Evolutionary conservation across 2,113 vertebrate species (phyloP), one percentile per base, ranked within the genome.

Genomic region (Ranitomeya variabilis): DNA sequence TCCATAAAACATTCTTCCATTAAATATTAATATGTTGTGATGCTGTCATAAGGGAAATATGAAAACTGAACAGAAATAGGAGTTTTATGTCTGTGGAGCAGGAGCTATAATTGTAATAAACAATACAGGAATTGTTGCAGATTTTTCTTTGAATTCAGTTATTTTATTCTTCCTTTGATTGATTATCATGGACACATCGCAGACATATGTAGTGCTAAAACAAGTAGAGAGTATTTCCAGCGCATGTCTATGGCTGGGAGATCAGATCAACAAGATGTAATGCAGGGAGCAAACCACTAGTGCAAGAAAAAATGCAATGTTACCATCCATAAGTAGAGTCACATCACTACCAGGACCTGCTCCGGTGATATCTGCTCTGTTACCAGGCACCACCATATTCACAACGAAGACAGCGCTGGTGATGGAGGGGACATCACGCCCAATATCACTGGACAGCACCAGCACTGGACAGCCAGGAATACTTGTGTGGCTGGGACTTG

Each of bases 11-110:
- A 26, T 15, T n/a, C n/a, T 23, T 14, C 26, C 67, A 69, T 26
- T 26, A 69, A 69, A 69, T 69, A 69, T 69, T 69, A 69, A 69
- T 69, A 69, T 23, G 67, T 69, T 69, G 26, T 69, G 23, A 69
- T 13, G 23, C 67, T 69, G 18, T 69, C 67, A 26, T 69, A 69
- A 69, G n/a, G 11, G 11, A 26, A 69, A 26, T 69, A 69, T 69
- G 3, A 26, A 14, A 69, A 69, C 13, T 26, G n/a, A 12, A 64
- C 62, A 19, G 62, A 14, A 26, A 26, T 12, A 26, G 67, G 12
- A 69, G 21, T n/a, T 26, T 26, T 14, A 69, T n/a, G 67, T 69
- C 67, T 12, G 14, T 69, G 12, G 26, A 69, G 11, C 67, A 26
- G 67, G 11, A 26, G 67, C 9, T 26, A 23, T 4, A 23, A 69